phyloP scores from a whole-genome alignment of 2,888 invertebrate species.

The Nebria salina region DNA sequence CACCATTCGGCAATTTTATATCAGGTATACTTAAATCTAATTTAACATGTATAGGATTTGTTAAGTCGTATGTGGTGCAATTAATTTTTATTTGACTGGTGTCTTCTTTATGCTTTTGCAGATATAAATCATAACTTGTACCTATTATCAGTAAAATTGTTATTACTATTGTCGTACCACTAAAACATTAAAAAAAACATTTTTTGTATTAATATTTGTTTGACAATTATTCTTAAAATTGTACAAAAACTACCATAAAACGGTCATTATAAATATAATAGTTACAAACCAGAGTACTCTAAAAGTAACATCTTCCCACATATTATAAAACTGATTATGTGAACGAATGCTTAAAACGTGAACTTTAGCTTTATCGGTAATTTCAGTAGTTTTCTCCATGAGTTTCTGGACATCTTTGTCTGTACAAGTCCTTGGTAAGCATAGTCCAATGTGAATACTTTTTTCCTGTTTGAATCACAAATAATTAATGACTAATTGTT shows the following conservation, averaged over 20 bases:
- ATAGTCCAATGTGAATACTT: conserved; percentile 70
- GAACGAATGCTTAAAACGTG: conserved; percentile 72
- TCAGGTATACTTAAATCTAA: conserved; percentile 60
- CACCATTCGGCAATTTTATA: conserved; percentile 56
- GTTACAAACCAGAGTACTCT: conserved; percentile 72
- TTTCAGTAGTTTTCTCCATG: conserved; percentile 66
- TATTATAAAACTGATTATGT: conserved; percentile 71
- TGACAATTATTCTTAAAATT: too few relatives aligned
- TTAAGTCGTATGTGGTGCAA: conserved; percentile 63
- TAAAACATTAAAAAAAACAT: conserved; percentile 56
- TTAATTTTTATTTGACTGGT: conserved; percentile 54
- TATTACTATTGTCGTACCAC: conserved; percentile 66
- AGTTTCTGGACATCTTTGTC: conserved; percentile 70
- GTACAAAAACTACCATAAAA: too few relatives aligned
- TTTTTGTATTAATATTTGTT: too few relatives aligned
- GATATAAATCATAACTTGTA: conserved; percentile 76
- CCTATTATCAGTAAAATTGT: conserved; percentile 70
- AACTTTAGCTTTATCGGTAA: conserved; percentile 62
- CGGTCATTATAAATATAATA: conserved; percentile 30
- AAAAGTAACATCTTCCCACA: conserved; percentile 77
- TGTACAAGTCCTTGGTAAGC: conserved; percentile 76
- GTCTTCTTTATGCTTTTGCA: conserved; percentile 63
- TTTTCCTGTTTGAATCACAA: conserved; percentile 66
- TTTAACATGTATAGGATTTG: conserved; percentile 55
- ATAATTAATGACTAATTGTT: not conserved